Conservation (phyloP, 1,140 invertebrate genomes). For the Geopemphigus sp. region DNA sequence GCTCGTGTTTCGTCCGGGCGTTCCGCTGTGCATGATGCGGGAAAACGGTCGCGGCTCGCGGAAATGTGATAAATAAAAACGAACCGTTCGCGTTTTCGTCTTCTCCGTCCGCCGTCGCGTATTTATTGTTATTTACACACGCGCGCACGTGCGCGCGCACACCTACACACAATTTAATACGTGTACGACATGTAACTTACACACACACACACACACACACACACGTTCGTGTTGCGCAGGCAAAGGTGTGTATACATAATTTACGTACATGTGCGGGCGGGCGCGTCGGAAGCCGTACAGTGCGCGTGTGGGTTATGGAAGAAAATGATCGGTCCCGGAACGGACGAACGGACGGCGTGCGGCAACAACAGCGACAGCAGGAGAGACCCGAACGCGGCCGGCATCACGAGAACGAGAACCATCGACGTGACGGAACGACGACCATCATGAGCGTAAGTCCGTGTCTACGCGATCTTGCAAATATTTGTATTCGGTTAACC, state of each 20-base stretch:
- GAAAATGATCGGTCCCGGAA: conserved; percentile 21
- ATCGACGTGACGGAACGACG: no score
- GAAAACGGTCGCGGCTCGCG: background rate
- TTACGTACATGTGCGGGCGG: conserved; percentile 20
- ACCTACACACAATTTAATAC: background rate
- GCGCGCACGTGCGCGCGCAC: background rate
- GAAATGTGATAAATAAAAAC: conserved; percentile 30
- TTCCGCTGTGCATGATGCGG: conserved; percentile 25
- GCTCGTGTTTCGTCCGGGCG: conserved; percentile 40
- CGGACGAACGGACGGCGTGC: background rate
- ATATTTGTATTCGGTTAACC: no score
- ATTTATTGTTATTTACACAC: background rate
- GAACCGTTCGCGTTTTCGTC: conserved; percentile 2
- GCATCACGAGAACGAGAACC: background rate
- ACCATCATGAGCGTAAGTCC: no score
- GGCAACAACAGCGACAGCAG: background rate
- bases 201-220: background rate
- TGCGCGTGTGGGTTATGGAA: conserved; percentile 28
- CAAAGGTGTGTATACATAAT: conserved; percentile 11
- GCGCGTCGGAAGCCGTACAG: background rate
- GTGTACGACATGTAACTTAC: background rate
- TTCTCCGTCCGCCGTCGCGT: background rate
- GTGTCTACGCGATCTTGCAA: no score
- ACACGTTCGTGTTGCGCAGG: background rate
- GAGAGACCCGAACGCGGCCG: background rate